These are phyloP conservation scores for Cotesia glomerata DNA, from an alignment of 1,140 invertebrate genomes.

Conservation along the genomic window DNA sequence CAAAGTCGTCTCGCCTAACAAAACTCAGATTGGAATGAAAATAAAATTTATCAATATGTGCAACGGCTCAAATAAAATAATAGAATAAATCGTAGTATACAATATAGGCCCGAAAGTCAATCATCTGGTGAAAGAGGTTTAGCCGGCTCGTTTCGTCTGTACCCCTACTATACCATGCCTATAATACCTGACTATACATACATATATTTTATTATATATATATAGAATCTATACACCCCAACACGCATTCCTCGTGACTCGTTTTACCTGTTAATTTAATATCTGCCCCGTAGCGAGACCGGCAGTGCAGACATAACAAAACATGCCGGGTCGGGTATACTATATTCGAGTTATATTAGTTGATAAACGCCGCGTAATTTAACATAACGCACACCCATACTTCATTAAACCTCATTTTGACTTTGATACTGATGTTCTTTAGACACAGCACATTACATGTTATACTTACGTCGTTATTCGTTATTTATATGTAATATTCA, in stretches of 20 bases:
- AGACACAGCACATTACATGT: too few relatives aligned
- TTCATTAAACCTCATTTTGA: too few relatives aligned
- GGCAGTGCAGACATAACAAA: slow-evolving; percentile 32
- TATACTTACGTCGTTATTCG: too few relatives aligned
- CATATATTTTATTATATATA: neutral
- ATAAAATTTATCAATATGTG: neutral
- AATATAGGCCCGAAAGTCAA: neutral
- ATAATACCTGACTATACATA: neutral
- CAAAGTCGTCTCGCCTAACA: too few relatives aligned
- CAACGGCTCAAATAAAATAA: neutral
- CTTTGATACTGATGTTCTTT: too few relatives aligned
- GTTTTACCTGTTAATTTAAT: slow-evolving; percentile 37
- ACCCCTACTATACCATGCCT: too few relatives aligned
- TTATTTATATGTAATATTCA: neutral
- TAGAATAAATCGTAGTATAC: neutral
- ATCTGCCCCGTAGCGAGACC: slow-evolving; percentile 20
- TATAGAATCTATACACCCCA: neutral
- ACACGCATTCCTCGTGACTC: slow-evolving; percentile 25
- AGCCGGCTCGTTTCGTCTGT: neutral
- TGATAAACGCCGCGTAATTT: slow-evolving; percentile 12
- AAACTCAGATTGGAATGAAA: too few relatives aligned
- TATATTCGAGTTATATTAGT: neutral
- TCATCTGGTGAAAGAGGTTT: neutral
- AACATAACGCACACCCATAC: neutral
- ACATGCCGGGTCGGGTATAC: slow-evolving; percentile 14